A percentile compares a stretch with the other conserved stretches of the same genome.
phyloP scores from a whole-genome alignment of 2,888 invertebrate genomes.

The Scaptomyza polygonia region DNA sequence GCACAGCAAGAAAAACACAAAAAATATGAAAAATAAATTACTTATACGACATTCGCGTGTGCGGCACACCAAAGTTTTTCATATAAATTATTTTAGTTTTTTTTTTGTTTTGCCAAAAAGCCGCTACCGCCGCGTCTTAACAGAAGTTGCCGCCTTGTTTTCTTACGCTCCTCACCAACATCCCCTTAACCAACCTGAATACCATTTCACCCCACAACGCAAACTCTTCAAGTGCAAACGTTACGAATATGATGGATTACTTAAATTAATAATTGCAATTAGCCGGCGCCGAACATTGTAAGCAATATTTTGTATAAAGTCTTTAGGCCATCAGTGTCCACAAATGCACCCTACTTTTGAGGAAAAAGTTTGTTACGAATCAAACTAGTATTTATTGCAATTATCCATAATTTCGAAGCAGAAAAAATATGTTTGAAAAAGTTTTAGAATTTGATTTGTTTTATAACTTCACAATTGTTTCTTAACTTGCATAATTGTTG shows the following conservation, averaged over 20 bases:
- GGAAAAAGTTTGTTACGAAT: background rate
- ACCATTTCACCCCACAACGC: slow-evolving; percentile 11
- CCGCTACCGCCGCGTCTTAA: slow-evolving; percentile 43
- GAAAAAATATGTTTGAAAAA: background rate
- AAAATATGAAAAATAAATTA: slow-evolving; percentile 49
- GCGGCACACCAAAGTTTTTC: slow-evolving; percentile 45
- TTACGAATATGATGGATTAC: slow-evolving; percentile 70
- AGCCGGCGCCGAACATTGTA: slow-evolving; percentile 52
- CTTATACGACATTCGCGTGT: slow-evolving; percentile 77
- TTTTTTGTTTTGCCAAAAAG: slow-evolving; percentile 59
- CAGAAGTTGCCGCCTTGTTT: slow-evolving; percentile 38
- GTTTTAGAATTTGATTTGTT: background rate
- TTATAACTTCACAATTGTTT: background rate
- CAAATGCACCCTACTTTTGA: slow-evolving; percentile 25
- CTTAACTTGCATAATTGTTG: too few relatives aligned
- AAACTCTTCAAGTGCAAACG: slow-evolving; percentile 44
- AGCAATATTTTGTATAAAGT: slow-evolving; percentile 35
- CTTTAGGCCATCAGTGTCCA: slow-evolving; percentile 18
- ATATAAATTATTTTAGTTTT: slow-evolving; percentile 1
- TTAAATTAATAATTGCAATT: slow-evolving; percentile 76
- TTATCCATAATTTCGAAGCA: background rate
- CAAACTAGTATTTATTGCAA: background rate
- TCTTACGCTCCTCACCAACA: background rate
- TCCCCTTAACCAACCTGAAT: slow-evolving; percentile 3
- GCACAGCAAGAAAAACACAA: slow-evolving; percentile 2